Evolutionary conservation across 2,113 vertebrate genomes (phyloP).

Genomic region (Rana temporaria): DNA sequence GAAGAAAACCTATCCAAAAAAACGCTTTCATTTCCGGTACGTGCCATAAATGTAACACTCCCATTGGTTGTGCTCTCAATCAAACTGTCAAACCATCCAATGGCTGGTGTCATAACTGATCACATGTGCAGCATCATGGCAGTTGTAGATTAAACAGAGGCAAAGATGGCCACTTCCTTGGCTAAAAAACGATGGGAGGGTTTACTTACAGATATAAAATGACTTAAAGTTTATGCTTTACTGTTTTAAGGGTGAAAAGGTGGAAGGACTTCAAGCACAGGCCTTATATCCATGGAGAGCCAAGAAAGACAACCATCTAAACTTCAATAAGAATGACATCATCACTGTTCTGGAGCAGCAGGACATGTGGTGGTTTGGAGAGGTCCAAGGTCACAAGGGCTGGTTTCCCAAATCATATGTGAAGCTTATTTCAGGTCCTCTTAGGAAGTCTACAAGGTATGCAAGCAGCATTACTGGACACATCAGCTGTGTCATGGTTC

Average conservation of each 20-base stretch:
- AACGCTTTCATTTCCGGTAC: too few relatives aligned
- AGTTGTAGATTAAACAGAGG: too few relatives aligned
- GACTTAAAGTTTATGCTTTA: constrained; percentile 12
- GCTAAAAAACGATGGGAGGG: too few relatives aligned
- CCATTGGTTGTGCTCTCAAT: too few relatives aligned
- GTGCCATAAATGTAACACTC: too few relatives aligned
- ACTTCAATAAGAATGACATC: constrained; percentile 97
- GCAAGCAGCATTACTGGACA: not conserved
- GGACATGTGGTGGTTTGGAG: constrained; percentile 99
- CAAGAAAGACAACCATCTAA: constrained; percentile 98
- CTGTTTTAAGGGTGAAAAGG: constrained; percentile 88
- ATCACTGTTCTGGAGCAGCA: constrained; percentile 98
- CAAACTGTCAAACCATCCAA: too few relatives aligned
- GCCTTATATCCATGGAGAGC: constrained; percentile 97
- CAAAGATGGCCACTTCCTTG: too few relatives aligned
- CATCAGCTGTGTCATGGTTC: too few relatives aligned
- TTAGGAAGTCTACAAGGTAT: constrained; percentile 87
- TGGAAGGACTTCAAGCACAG: constrained; percentile 96
- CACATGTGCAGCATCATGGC: too few relatives aligned
- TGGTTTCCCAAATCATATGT: constrained; percentile 99
- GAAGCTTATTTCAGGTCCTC: constrained; percentile 93
- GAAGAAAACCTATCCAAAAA: too few relatives aligned
- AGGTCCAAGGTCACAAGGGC: constrained; percentile 96
- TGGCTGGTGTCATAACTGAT: too few relatives aligned
- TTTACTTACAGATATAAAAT: too few relatives aligned